Conservation (phyloP, 1,140 invertebrate genomes). For the Pogonomyrmex californicus region DNA sequence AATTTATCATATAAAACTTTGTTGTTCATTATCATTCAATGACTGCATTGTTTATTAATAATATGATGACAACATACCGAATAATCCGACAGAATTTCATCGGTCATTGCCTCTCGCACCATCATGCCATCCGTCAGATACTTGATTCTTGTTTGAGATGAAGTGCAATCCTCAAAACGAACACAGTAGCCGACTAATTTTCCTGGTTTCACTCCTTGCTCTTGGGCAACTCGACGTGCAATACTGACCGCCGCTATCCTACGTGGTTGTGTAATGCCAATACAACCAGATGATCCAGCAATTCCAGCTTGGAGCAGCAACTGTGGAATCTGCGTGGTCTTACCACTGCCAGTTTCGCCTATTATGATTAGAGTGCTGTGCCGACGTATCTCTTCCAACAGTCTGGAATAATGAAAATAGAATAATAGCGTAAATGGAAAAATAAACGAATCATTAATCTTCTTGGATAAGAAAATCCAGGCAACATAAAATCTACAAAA, state of each 20-base stretch:
- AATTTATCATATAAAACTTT: background rate
- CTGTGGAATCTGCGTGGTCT: conserved; percentile 97
- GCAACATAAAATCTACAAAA: too few species aligned
- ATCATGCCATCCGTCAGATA: conserved; percentile 99
- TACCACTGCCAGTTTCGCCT: conserved; percentile 96
- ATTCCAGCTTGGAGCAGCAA: conserved; percentile 86
- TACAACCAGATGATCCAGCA: conserved; percentile 88
- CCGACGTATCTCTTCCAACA: conserved; percentile 87
- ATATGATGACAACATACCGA: conserved; percentile 80
- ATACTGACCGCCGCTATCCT: conserved; percentile 97
- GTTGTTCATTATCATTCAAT: background rate
- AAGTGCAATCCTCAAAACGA: conserved; percentile 96
- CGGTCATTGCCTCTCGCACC: conserved; percentile 94
- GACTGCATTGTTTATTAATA: background rate
- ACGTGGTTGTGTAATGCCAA: conserved; percentile 95
- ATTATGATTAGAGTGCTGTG: conserved; percentile 92
- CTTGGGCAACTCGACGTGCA: conserved; percentile 94
- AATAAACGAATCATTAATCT: too few species aligned
- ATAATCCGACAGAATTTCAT: conserved; percentile 92
- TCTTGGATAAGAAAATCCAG: too few species aligned
- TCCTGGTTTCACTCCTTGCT: conserved; percentile 90
- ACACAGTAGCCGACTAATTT: conserved; percentile 95
- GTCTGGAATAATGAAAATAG: conserved; percentile 74
- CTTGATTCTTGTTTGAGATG: conserved; percentile 92
- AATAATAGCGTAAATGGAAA: too few species aligned